Base-by-base conservation (phyloP, 2,113 vertebrate species). In the Synchiropus splendidus region DNA sequence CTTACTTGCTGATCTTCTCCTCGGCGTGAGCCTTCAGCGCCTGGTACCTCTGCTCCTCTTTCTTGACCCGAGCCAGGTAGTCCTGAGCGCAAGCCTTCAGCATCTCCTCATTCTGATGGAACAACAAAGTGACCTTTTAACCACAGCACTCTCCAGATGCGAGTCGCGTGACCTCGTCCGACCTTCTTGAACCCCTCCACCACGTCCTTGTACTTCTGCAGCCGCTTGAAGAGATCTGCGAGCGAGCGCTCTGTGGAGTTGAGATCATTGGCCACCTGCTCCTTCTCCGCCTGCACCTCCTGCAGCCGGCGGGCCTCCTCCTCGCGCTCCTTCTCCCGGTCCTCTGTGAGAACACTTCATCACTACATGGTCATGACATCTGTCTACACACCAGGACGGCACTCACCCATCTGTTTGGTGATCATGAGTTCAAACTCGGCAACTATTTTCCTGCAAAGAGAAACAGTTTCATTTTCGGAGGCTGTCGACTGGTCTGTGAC, bases 1-100 rank as follows among this genome's bases (percentile, higher is more conserved):
- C 87, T 86, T 83, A 95, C 88, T 54, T 70, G 15, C 43, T 37
- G 11, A 97, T 84, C 55, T 99, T 98, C 61, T 95, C 92, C 50
- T 94, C 90, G 0, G 90, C 91, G 0, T 98, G 91, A 12, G 86
- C 81, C 77, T 97, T 99, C 0, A 97, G 83, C 0, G 87, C 84
- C 57, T 88, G 87, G 17, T 98, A 99, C 4, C 90, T 81, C 74
- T 89, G 89, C 59, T 88, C 87, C 21, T 91, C 90, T 49, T 88
- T 89, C 40, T 88, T 88, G 30, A 94, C 77, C 40, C 88, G 78
- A 2, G 32, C 67, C 30, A 90, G 49, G 52, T 87, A 91, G 4
- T 88, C 89, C 59, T 90, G 86, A 1, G 81, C 87, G 30, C 87
- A 93, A 38, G 83, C 86, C 77, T 95, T 96, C 54, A 98, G 64